These are phyloP conservation scores for Poecilia velifera DNA, from an alignment of 2,797 vertebrate genomes.

Conservation along the genomic window DNA sequence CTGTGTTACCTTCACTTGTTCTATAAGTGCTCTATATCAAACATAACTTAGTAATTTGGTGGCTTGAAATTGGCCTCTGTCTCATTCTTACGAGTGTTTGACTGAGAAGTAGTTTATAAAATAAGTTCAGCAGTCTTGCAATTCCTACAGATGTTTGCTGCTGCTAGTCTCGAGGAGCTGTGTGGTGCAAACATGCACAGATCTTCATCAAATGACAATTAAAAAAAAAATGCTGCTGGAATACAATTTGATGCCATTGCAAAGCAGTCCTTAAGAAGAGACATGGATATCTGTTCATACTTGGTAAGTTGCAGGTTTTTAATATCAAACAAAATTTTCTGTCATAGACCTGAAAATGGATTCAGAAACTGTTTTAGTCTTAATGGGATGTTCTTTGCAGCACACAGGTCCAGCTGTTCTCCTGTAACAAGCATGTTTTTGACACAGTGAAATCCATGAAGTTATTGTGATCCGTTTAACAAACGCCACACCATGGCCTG, in stretches of 20 bases:
- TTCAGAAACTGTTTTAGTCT: neutral
- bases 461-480: neutral
- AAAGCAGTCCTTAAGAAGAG: neutral
- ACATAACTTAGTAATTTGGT: no score
- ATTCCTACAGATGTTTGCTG: no score
- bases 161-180: no score
- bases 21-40: no score
- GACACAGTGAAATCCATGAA: neutral
- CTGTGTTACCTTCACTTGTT: no score
- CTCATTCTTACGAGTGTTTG: neutral
- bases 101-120: no score
- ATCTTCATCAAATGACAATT: neutral
- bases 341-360: neutral
- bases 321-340: neutral
- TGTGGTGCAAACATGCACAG: neutral
- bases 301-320: neutral
- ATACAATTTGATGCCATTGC: neutral
- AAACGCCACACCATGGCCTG: neutral
- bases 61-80: neutral
- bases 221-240: neutral
- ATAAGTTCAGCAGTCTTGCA: no score
- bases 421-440: neutral
- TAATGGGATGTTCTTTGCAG: neutral
- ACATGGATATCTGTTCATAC: neutral
- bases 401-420: no score